Base-by-base conservation (phyloP, 2,113 vertebrate species). In the Drymodes brunneopygia region DNA sequence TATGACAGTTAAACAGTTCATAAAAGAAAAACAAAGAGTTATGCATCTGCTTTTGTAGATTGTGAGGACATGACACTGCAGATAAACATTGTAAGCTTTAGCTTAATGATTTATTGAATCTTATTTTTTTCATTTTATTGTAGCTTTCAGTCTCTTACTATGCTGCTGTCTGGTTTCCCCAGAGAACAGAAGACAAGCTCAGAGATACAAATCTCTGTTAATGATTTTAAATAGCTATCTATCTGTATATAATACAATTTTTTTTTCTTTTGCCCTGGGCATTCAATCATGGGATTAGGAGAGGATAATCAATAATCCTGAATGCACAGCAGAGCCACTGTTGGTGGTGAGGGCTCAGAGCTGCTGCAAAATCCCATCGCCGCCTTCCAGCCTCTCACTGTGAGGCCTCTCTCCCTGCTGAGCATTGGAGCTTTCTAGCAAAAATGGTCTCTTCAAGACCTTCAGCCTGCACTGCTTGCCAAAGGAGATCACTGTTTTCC, bases 191-290 rank as follows among this genome's bases (percentile, higher is more conserved):
- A 56, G 62, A 91, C 73, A 89, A 78, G 48, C 28, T 58, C 69
- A 35, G 75, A 90, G 90, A 86, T 93, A 90, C 2, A 92, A 86
- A 95, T 93, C 87, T 90, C 81, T 83, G 54, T 80, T 94, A 97
- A 96, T 90, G 88, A 94, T 93, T 97, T 97, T 86, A 94, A 93
- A 90, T 92, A 96, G 64, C 75, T 94, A 60, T 64, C 71, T 86
- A 83, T 92, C 70, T 65, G 23, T 92, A 81, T 71, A 71, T 88
- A 88, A 83, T 93, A 73, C 38, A 11, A 29, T 48, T 50, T 23
- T 77, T 87, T 74, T 82, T 81, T 15, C 23, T 77, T 84, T 67
- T 38, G 15, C 87, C 48, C 31, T 10, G 14, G 61, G 83, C 75
- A 56, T 56, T 96, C 72, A 86, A 2, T 90, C 67, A 47, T 38